Evolutionary conservation across 2,888 invertebrate species (phyloP).

Genomic region (Melikaiella ostensackeni): DNA sequence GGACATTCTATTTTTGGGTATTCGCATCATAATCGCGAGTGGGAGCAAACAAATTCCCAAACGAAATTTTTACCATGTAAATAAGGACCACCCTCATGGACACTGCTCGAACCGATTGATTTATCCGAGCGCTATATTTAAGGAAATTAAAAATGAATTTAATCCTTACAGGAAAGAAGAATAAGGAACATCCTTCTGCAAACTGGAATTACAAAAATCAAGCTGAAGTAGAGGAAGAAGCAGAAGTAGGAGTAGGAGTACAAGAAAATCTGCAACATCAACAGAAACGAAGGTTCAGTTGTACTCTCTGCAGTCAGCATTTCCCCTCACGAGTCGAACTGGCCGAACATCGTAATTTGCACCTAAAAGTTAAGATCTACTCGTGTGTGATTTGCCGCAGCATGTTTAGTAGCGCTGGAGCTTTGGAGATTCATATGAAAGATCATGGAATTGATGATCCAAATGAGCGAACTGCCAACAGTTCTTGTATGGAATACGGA

Average conservation of each 20-base stretch:
- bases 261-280: neutral
- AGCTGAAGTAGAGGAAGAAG: neutral
- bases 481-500: constrained; percentile 61
- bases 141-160: no score
- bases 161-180: no score
- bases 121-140: no score
- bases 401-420: constrained; percentile 82
- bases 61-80: no score
- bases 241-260: neutral
- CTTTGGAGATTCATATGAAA: constrained; percentile 72
- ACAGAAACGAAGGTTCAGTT: constrained; percentile 73
- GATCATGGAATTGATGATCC: constrained; percentile 69
- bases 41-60: no score
- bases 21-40: no score
- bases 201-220: neutral
- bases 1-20: no score
- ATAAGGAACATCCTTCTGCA: neutral
- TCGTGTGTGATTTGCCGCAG: constrained; percentile 81
- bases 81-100: no score
- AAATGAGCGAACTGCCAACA: constrained; percentile 60
- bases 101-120: no score
- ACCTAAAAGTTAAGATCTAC: constrained; percentile 83
- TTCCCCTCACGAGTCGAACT: constrained; percentile 81
- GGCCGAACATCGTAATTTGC: constrained; percentile 83
- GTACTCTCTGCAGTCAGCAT: constrained; percentile 82